Evolutionary conservation across 2,888 invertebrate genomes (phyloP).

Genomic region (Pristionchus maxplancki): DNA sequence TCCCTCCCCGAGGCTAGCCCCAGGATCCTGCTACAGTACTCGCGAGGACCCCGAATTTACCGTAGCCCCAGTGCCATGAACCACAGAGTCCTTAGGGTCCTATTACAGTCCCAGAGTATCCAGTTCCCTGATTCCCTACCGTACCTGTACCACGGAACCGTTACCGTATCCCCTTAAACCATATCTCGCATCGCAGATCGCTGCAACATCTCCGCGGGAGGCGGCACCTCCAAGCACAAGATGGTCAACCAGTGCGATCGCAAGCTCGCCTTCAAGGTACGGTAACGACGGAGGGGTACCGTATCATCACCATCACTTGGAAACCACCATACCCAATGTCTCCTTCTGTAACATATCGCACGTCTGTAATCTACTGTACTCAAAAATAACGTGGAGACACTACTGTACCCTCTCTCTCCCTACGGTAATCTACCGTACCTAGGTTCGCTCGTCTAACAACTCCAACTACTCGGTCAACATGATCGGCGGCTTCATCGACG

Average conservation of each 20-base stretch:
- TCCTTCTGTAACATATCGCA: background rate
- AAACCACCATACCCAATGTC: background rate
- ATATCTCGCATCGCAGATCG: too few species aligned
- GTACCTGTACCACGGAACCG: too few species aligned
- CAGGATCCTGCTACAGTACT: background rate
- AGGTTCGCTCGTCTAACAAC: slow-evolving; percentile 50
- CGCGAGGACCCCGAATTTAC: background rate
- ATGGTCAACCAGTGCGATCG: slow-evolving; percentile 41
- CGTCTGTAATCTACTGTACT: too few species aligned
- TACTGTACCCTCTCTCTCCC: background rate
- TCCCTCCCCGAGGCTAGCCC: too few species aligned
- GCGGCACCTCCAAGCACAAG: slow-evolving; percentile 45
- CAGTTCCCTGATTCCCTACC: background rate
- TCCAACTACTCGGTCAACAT: slow-evolving; percentile 49
- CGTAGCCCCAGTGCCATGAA: too few species aligned
- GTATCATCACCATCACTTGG: too few species aligned
- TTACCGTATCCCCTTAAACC: too few species aligned
- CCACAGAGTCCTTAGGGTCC: background rate
- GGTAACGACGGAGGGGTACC: background rate
- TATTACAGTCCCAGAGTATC: background rate
- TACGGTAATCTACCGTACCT: slow-evolving; percentile 6
- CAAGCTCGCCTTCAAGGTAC: slow-evolving; percentile 51
- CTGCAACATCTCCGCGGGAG: slow-evolving; percentile 35
- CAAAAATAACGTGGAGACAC: too few species aligned
- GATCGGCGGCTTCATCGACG: slow-evolving; percentile 38